Percentiles rank a stretch among this genome's conserved stretches.
phyloP scores from a whole-genome alignment of 2,113 vertebrate species.

The Anarhynchus alexandrinus region DNA sequence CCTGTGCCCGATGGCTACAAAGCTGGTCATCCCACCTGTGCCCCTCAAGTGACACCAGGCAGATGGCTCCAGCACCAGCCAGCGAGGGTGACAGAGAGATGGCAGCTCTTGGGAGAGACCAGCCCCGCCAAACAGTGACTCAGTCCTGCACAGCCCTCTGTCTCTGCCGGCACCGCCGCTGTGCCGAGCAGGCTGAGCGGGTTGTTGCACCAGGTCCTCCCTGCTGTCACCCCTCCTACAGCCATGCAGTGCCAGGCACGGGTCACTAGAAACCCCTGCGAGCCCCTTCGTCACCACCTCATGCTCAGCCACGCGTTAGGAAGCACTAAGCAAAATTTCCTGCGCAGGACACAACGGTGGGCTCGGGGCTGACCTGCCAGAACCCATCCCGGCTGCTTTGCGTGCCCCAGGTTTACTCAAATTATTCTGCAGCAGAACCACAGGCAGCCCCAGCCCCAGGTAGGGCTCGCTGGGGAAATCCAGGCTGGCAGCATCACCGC shows the following conservation, averaged over 20 bases:
- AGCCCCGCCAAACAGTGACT: background rate
- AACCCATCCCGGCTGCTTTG: accelerated
- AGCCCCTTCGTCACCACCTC: accelerated
- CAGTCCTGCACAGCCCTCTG: accelerated
- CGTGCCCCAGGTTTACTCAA: background rate
- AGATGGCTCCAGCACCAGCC: background rate
- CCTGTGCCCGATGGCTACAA: too few relatives aligned
- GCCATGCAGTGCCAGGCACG: accelerated
- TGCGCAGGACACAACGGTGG: background rate
- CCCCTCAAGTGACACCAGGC: background rate
- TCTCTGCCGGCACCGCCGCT: accelerated
- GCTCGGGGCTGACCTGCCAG: background rate
- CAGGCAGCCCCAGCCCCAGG: background rate
- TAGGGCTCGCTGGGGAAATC: background rate
- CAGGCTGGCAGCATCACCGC: background rate
- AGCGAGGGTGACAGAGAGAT: background rate
- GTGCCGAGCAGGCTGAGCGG: background rate
- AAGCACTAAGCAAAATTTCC: background rate
- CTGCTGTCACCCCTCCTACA: accelerated
- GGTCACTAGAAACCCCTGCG: accelerated
- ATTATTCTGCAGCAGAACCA: background rate
- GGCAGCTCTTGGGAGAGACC: background rate
- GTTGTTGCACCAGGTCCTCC: background rate
- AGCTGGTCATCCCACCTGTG: background rate
- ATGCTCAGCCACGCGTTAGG: background rate